Percentiles rank a stretch among this genome's conserved stretches.
These are phyloP conservation scores for Platyura marginata DNA, from an alignment of 1,140 invertebrate genomes.

Conservation along the genomic window DNA sequence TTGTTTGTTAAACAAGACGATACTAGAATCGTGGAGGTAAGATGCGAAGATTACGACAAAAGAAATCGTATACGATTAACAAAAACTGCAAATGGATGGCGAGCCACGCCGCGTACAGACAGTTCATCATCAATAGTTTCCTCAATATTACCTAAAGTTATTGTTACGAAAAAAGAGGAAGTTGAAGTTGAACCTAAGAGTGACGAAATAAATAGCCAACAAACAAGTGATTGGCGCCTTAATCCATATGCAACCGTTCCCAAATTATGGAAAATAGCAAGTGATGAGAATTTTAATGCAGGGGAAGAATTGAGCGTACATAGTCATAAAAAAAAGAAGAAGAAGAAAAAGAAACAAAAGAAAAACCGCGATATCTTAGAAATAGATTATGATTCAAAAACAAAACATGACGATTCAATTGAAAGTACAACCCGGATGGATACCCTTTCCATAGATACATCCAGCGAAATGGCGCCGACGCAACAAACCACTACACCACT, in stretches of 20 bases:
- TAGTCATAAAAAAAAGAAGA: neutral
- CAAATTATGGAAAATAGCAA: too few relatives aligned
- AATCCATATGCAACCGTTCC: neutral
- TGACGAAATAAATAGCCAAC: neutral
- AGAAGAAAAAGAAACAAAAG: slow-evolving; percentile 1
- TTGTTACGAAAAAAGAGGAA: neutral
- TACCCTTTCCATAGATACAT: neutral
- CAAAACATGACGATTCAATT: neutral
- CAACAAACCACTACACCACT: slow-evolving; percentile 19
- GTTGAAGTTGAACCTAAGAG: neutral
- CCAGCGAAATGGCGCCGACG: neutral
- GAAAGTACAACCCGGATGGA: neutral
- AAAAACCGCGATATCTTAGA: neutral
- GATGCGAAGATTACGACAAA: slow-evolving; percentile 69
- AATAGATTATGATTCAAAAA: neutral
- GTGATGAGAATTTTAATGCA: too few relatives aligned
- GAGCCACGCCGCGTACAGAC: slow-evolving; percentile 56
- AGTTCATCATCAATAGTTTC: neutral
- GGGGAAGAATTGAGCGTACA: too few relatives aligned
- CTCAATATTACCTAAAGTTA: neutral
- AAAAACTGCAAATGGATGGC: slow-evolving; percentile 60
- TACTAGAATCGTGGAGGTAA: slow-evolving; percentile 57
- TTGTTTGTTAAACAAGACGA: slow-evolving; percentile 61
- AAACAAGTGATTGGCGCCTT: neutral
- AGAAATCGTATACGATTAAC: slow-evolving; percentile 60